phyloP scores from a whole-genome alignment of 2,113 vertebrate species.

The Candoia aspera region DNA sequence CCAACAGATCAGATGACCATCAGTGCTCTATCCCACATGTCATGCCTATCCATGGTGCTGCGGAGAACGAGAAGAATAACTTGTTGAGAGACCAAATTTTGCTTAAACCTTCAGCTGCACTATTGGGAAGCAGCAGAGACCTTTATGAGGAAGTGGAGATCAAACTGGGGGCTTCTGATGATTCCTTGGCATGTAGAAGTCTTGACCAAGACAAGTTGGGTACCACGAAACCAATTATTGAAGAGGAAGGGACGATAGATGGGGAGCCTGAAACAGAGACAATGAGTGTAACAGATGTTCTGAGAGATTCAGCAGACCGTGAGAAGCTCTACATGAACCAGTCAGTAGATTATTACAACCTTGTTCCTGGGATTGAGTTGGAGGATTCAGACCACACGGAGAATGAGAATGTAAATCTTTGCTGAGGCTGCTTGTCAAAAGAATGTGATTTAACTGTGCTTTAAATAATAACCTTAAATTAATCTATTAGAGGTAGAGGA shows the following conservation, averaged over 20 bases:
- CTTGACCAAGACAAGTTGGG: neutral
- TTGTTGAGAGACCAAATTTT: slow-evolving; percentile 76
- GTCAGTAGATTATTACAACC: slow-evolving; percentile 86
- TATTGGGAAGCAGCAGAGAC: slow-evolving; percentile 77
- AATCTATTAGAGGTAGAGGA: neutral
- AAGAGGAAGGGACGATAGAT: slow-evolving; percentile 43
- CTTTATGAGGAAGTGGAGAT: slow-evolving; percentile 87
- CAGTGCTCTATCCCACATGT: slow-evolving; percentile 57
- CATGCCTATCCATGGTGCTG: slow-evolving; percentile 29
- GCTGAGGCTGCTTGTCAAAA: slow-evolving; percentile 49
- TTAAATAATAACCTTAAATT: neutral
- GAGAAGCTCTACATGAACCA: slow-evolving; percentile 89
- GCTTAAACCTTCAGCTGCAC: slow-evolving; percentile 69
- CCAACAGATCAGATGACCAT: slow-evolving; percentile 45
- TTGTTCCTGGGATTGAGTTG: slow-evolving; percentile 85
- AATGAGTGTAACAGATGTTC: slow-evolving; percentile 82
- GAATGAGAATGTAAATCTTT: slow-evolving; percentile 81
- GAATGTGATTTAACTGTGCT: neutral
- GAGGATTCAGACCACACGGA: slow-evolving; percentile 87
- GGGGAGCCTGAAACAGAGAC: slow-evolving; percentile 77
- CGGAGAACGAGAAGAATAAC: slow-evolving; percentile 50
- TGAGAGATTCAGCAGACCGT: slow-evolving; percentile 85
- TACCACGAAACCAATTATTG: slow-evolving; percentile 10
- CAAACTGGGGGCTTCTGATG: slow-evolving; percentile 71
- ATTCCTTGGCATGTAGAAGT: slow-evolving; percentile 60